phyloP scores from a whole-genome alignment of 2,888 invertebrate species.

The Idaea dimidiata region DNA sequence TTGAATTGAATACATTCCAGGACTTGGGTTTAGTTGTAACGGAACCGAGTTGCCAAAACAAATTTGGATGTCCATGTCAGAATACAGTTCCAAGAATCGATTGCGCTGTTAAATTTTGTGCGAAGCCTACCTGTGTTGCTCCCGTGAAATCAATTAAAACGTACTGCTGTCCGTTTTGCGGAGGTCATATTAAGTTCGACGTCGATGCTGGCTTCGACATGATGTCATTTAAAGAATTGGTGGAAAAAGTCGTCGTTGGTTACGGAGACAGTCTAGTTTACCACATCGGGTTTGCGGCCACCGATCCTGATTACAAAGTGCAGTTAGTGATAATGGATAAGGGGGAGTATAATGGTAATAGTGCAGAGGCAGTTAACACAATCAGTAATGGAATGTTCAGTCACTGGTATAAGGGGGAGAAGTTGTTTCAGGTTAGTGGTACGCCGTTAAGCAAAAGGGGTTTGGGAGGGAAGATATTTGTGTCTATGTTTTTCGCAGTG shows the following conservation, averaged over 20 bases:
- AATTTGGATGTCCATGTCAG: slow-evolving; percentile 66
- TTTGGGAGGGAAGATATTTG: slow-evolving; percentile 52
- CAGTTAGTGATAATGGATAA: slow-evolving; percentile 65
- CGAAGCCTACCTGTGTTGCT: slow-evolving; percentile 49
- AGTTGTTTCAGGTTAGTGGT: slow-evolving; percentile 51
- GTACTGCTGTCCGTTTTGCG: slow-evolving; percentile 69
- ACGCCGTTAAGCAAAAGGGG: slow-evolving; percentile 52
- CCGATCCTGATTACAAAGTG: slow-evolving; percentile 36
- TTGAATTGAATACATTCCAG: slow-evolving; percentile 39
- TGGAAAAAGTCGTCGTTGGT: slow-evolving; percentile 39
- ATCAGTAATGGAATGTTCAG: slow-evolving; percentile 45
- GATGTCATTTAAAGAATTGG: slow-evolving; percentile 46
- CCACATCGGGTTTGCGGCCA: slow-evolving; percentile 50
- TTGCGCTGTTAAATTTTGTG: slow-evolving; percentile 57
- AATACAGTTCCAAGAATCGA: slow-evolving; percentile 42
- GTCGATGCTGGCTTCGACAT: slow-evolving; percentile 53
- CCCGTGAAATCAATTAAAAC: slow-evolving; percentile 59
- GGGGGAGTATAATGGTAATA: slow-evolving; percentile 55
- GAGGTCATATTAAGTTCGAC: slow-evolving; percentile 54
- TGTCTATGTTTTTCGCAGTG: slow-evolving; percentile 62
- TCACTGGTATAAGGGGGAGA: slow-evolving; percentile 47
- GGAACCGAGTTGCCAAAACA: slow-evolving; percentile 35
- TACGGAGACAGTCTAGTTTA: slow-evolving; percentile 49
- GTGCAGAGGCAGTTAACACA: slow-evolving; percentile 50
- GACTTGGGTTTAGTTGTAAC: slow-evolving; percentile 37